A percentile compares a stretch with the other conserved stretches of the same genome.
Evolutionary conservation across 2,797 vertebrate species (phyloP).

Genomic region (Fistularia tabacaria): DNA sequence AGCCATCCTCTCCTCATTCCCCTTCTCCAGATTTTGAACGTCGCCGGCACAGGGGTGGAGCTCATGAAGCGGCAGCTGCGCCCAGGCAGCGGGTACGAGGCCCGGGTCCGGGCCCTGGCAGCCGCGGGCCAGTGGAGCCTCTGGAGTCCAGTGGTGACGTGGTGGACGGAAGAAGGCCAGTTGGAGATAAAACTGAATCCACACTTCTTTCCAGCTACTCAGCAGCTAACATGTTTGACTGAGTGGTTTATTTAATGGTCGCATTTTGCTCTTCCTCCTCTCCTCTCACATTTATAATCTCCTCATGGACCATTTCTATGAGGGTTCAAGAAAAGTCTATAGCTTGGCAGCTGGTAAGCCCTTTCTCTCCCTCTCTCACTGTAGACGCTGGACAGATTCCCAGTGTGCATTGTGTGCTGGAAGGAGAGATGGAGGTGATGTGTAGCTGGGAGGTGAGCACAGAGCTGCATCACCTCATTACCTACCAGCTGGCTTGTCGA

Average conservation of each 20-base stretch:
- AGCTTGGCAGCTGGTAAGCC: slow-evolving; percentile 13
- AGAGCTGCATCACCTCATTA: slow-evolving; percentile 51
- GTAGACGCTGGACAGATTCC: slow-evolving; percentile 40
- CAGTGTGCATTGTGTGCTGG: slow-evolving; percentile 66
- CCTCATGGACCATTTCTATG: slow-evolving; percentile 8
- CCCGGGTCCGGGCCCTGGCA: slow-evolving; percentile 58
- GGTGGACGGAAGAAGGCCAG: slow-evolving; percentile 57
- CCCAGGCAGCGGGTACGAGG: slow-evolving; percentile 55
- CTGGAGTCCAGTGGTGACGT: slow-evolving; percentile 67
- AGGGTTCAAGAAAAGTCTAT: not conserved
- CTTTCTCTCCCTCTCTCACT: slow-evolving; percentile 3
- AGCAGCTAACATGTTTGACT: too few relatives aligned
- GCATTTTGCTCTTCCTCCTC: slow-evolving; percentile 14
- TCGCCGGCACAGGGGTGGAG: slow-evolving; percentile 23
- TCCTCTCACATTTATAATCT: slow-evolving; percentile 31
- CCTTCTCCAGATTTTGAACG: slow-evolving; percentile 40
- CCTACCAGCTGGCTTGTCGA: slow-evolving; percentile 63
- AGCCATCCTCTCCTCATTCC: not conserved
- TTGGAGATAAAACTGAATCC: not conserved
- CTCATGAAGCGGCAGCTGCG: slow-evolving; percentile 37
- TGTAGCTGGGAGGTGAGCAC: slow-evolving; percentile 74
- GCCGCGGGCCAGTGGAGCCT: slow-evolving; percentile 64
- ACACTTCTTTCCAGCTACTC: too few relatives aligned
- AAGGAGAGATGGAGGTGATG: slow-evolving; percentile 44
- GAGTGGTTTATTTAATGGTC: too few relatives aligned